A percentile compares a stretch with the other conserved stretches of the same genome.
Evolutionary conservation across 2,113 vertebrate species (phyloP).

Genomic region (Penelope pileata): DNA sequence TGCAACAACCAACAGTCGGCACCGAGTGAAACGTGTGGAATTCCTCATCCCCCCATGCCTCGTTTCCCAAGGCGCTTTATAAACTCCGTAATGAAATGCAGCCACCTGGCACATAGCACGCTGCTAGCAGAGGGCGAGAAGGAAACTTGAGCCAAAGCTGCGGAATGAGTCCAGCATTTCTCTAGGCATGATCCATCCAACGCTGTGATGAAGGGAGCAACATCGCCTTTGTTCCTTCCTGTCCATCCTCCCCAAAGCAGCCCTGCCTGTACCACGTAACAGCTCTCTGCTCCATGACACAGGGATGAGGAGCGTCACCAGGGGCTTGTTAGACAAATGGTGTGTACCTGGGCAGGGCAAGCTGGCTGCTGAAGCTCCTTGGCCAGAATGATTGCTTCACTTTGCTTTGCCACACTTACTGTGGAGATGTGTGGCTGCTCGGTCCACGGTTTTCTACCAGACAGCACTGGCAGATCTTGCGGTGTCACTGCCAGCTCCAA

Average conservation of each 20-base stretch:
- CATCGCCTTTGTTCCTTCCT: not conserved
- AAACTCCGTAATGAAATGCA: constrained; percentile 12
- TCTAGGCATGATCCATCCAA: not conserved
- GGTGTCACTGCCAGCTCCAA: not conserved
- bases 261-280: not conserved
- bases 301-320: not conserved
- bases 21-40: not conserved
- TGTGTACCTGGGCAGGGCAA: not conserved
- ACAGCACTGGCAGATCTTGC: not conserved
- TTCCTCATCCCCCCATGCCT: not conserved
- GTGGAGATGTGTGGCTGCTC: not conserved
- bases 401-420: not conserved
- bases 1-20: not conserved
- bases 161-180: not conserved
- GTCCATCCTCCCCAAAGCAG: not conserved
- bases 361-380: not conserved
- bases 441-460: not conserved
- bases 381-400: not conserved
- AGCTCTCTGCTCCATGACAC: not conserved
- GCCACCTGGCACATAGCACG: not conserved
- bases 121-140: not conserved
- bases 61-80: constrained; percentile 17
- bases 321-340: not conserved
- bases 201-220: rapidly evolving
- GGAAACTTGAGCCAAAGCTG: not conserved